Base-by-base conservation (phyloP, 2,888 invertebrate genomes). In the Hermodice carunculata region DNA sequence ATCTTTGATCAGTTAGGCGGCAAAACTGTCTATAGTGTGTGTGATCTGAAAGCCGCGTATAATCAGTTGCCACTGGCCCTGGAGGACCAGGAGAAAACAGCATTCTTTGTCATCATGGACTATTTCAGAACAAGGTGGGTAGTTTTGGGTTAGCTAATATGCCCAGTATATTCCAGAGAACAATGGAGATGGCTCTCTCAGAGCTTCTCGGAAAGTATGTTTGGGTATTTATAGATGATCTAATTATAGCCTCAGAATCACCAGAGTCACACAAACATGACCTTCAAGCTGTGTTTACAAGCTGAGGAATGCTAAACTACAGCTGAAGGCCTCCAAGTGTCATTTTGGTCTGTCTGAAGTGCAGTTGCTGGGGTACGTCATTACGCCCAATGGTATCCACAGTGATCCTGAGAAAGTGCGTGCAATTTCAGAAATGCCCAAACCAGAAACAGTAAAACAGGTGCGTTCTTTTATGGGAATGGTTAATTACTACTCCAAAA, bases 291-390 rank as follows among this genome's bases (percentile, higher is more conserved):
- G n/a, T n/a, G n/a, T n/a, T n/a, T n/a, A n/a, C n/a, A n/a, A n/a
- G n/a, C n/a, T n/a, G n/a, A n/a, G n/a, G n/a, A n/a, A n/a, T n/a
- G n/a, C n/a, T n/a, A n/a, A n/a, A n/a, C n/a, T n/a, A n/a, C n/a
- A n/a, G n/a, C 31, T 75, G 2, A 60, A 74, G 22, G 54, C 69
- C 1, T 44, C 53, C 8, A 71, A 71, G 42, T 66, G 69, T 46
- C 22, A 24, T 1, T 71, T 74, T 44, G 54, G 54, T 8, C 28
- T 46, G 46, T 14, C 14, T 2, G n/a, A 54, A 49, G 43, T 68
- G 8, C 49, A 69, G 11, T 29, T 68, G n/a, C 34, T 68, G 28
- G 68, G 68, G 6, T 60, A 58, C 29, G 34, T 58, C 2, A 51
- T 68, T 1, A 40, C 17, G 34, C 46, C 24, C 19, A 32, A 68